A percentile compares a stretch with the other conserved stretches of the same genome.
phyloP scores from a whole-genome alignment of 2,888 invertebrate species.

The Formica aserva region DNA sequence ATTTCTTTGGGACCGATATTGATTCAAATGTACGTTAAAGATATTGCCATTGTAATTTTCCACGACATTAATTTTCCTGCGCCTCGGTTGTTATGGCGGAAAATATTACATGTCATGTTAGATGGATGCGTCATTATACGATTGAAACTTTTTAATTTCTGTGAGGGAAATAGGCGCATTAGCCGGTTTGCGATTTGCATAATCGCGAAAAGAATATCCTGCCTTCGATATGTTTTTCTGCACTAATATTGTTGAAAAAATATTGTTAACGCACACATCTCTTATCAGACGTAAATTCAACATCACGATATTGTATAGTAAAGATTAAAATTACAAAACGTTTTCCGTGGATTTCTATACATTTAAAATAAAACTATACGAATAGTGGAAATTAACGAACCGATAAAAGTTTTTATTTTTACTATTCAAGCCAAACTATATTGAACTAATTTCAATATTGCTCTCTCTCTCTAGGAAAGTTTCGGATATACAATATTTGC shows the following conservation, averaged over 20 bases:
- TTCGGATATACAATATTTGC: constrained; percentile 19
- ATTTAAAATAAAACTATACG: not conserved
- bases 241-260: constrained; percentile 16
- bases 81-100: constrained; percentile 19
- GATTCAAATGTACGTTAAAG: constrained; percentile 22
- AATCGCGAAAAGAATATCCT: constrained; percentile 19
- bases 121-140: constrained; percentile 28
- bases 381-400: not conserved
- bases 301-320: not conserved
- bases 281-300: not conserved
- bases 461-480: not conserved
- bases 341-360: not conserved
- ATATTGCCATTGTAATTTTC: constrained; percentile 28
- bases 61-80: constrained; percentile 6
- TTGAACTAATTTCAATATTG: constrained; percentile 22
- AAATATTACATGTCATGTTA: constrained; percentile 35
- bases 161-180: constrained; percentile 6
- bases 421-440: not conserved
- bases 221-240: constrained; percentile 7
- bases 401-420: not conserved
- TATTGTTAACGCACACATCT: not conserved
- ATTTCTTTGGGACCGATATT: not conserved
- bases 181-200: constrained; percentile 28
- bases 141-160: constrained; percentile 26
- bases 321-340: not conserved